Evolutionary conservation across 2,113 vertebrate species (phyloP), one percentile per base, ranked within the genome.

Genomic region (Prunella fulvescens): DNA sequence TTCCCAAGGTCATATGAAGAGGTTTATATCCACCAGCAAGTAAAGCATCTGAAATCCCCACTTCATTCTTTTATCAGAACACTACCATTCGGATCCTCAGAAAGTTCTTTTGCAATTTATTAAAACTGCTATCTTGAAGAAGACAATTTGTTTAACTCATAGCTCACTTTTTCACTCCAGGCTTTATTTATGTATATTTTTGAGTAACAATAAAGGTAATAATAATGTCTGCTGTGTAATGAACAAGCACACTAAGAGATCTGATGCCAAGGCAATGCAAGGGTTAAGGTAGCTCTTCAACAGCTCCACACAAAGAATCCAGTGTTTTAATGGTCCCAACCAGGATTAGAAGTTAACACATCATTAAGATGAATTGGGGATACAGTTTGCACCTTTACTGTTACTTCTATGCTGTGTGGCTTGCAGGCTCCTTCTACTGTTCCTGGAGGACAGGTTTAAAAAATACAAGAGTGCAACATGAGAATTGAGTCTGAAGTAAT

Each of bases 321-420:
- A 33, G 72, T 64, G 40, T 90, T 95, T 96, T 96, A 92, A 95
- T 90, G 64, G 88, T 83, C 85, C 85, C 92, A 94, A 53, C 79
- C 78, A 95, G 92, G 79, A 92, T 96, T 93, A 93, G 92, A 93
- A 85, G 72, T 96, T 96, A 96, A 94, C 94, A 96, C 92, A 74
- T 95, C 95, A 92, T 97, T 97, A 97, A 93, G 90, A 70, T 90
- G 88, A 94, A 90, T 83, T 53, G 82, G 44, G 79, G 62, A 84
- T 78, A 67, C 12, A 94, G 88, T 97, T 96, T 95, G 90, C 94
- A 96, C 95, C 79, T 96, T 92, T 86, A 44, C 76, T 71, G n/a
- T 92, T 93, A 39, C 39, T 88, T 83, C 60, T 86, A 15, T 35
- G 64, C 23, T 77, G 31, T 40, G 35, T 77, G 71, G 50, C 37